phyloP scores from a whole-genome alignment of 2,888 invertebrate species.

The Venusia cambrica region DNA sequence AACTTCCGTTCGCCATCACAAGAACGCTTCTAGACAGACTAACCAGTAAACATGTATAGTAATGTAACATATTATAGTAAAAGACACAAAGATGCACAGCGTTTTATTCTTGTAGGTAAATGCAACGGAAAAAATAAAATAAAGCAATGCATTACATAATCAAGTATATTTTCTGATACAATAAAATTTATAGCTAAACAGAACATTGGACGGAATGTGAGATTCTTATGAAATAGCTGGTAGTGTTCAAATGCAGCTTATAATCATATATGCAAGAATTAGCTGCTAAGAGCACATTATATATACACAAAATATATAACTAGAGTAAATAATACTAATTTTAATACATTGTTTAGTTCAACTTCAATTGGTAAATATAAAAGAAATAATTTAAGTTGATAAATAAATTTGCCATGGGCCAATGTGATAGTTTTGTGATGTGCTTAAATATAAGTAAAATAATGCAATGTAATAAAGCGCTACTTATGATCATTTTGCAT shows the following conservation, averaged over 20 bases:
- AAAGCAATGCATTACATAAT: conserved; percentile 55
- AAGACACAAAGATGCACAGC: conserved; percentile 35
- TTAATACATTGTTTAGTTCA: conserved; percentile 9
- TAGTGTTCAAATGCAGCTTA: conserved; percentile 31
- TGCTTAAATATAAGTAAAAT: conserved; percentile 3
- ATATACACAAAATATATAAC: too few species aligned
- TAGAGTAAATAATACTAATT: conserved; percentile 13
- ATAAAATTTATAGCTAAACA: conserved; percentile 75
- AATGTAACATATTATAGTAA: conserved; percentile 35
- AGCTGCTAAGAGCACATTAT: conserved; percentile 13
- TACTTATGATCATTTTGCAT: conserved; percentile 5
- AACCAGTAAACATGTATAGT: conserved; percentile 42
- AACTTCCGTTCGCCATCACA: conserved; percentile 73
- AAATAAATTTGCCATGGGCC: conserved; percentile 1
- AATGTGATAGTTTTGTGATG: conserved; percentile 17
- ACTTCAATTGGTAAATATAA: conserved; percentile 5
- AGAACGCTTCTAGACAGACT: conserved; percentile 47
- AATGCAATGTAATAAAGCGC: conserved; percentile 13
- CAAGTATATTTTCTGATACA: conserved; percentile 68
- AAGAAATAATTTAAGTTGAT: conserved; percentile 3
- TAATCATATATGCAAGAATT: conserved; percentile 28
- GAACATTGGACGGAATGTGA: conserved; percentile 80
- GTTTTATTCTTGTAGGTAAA: conserved; percentile 38
- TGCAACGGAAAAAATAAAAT: conserved; percentile 52
- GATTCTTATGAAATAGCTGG: conserved; percentile 64